Base-by-base conservation (phyloP, 1,140 invertebrate genomes). In the Hesperophylax magnus region DNA sequence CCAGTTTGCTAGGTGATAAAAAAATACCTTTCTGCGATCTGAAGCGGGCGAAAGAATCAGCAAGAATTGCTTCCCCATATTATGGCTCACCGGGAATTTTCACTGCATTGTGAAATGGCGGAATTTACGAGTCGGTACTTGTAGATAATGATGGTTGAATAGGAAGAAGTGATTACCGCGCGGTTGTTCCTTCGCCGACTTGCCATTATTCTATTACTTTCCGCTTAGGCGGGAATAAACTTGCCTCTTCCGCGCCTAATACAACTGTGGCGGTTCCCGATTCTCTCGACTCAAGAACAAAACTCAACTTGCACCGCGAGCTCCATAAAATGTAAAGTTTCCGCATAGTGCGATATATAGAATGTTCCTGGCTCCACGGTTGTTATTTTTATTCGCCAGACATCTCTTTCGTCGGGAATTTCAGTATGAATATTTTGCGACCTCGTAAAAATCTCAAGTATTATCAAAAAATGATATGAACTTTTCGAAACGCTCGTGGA, bases 1-100 rank as follows among this genome's bases (percentile, higher is more conserved):
- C 58, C 69, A 74, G 82, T 81, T 83, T 79, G 77, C 65, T 79
- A 83, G 80, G 82, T 77, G 82, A 83, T 81, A 83, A 83, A 83
- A 80, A 52, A 81, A 76, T 79, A 79, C 60, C 78, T 79, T 60
- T 53, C 74, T 63, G 58, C 76, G 76, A 81, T 69, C 78, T 83
- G 81, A 75, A 77, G 24, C 39, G 72, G 63, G 56, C 76, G n/a
- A 77, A 77, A 78, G 63, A 22, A 34, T 52, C n/a, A 20, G 18
- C 69, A 54, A 72, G 20, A 52, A 22, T 20, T 72, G 4, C n/a
- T n/a, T 18, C n/a, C 69, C 15, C 18, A 72, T 53, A 77, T 47
- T 47, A 47, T 47, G 11, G 58, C 22, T 77, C 34, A 17, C 17
- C 15, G 22, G 63, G 69, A 9, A 52, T 52, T 72, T 72, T 52